Evolutionary conservation across 1,140 invertebrate genomes (phyloP), one percentile per base, ranked within the genome.

Genomic region (Chironomus tepperi): DNA sequence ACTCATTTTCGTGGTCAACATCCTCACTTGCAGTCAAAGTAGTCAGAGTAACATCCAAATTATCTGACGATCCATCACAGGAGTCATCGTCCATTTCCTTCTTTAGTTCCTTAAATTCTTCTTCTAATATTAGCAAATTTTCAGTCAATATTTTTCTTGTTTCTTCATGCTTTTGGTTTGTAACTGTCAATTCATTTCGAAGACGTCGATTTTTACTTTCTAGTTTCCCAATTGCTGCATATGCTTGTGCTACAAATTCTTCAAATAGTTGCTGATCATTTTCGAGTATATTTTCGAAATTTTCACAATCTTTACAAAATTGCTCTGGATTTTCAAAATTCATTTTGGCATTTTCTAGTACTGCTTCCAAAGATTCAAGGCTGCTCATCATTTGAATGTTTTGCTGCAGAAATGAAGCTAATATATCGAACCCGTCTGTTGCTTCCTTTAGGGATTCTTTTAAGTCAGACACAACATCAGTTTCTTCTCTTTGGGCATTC

Each of bases 401-500:
- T 42, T 84, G 82, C 76, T 89, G 85, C 77, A 88, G 88, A 75
- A 87, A 85, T 77, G 88, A 88, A 0, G 89, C 93, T 34, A 95
- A 80, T 64, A 88, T 87, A 72, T 91, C 90, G 84, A 93, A 93
- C 75, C 92, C 89, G 76, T 91, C 87, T 18, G 89, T 89, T 0
- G 92, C 89, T 78, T 92, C 88, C 80, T 89, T 87, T 0, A 96
- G 81, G 74, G 96, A 80, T 73, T 88, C 87, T 79, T 94, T 93
- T 64, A 96, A 81, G 80, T 96, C 93, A 57, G 87, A 84, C 19
- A 96, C 89, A 7, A 90, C 93, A 76, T 88, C 87, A 43, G 88
- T 88, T 43, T 96, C 83, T 83, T 95, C 91, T 74, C 89, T 87
- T 15, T 89, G 87, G 83, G 94, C 92, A 15, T 86, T 83, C 76